Conservation (phyloP, 1,140 invertebrate species). For the Babylonia areolata region DNA sequence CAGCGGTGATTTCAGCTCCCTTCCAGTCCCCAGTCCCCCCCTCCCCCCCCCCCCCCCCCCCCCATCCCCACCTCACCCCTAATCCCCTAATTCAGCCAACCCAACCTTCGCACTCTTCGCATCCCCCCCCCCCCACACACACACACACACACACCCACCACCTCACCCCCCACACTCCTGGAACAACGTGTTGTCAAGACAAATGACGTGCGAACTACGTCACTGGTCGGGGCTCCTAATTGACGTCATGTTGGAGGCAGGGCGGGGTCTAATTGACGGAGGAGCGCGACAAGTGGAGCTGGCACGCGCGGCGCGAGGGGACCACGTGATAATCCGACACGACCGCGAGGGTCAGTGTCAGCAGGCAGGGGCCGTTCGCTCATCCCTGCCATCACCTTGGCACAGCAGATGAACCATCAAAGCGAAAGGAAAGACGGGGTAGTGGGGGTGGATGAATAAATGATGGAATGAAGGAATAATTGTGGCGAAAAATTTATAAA, state of each 20-base stretch:
- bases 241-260: constrained; percentile 8
- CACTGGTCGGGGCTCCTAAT: constrained; percentile 13
- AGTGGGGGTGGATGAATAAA: neutral
- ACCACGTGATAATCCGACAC: neutral
- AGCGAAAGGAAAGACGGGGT: neutral
- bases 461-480: neutral
- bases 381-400: neutral
- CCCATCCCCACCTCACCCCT: no score
- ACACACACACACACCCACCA: neutral
- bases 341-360: neutral
- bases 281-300: neutral
- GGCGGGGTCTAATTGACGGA: constrained; percentile 24
- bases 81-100: no score
- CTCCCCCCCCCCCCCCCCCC: no score
- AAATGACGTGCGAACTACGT: constrained; percentile 16
- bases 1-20: no score
- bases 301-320: neutral
- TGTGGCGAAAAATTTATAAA: neutral
- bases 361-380: neutral
- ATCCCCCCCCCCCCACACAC: no score
- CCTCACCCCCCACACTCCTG: neutral
- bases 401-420: neutral
- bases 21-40: no score
- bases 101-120: no score
- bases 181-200: neutral